phyloP scores from a whole-genome alignment of 2,888 invertebrate species.

The Pammene fasciana region DNA sequence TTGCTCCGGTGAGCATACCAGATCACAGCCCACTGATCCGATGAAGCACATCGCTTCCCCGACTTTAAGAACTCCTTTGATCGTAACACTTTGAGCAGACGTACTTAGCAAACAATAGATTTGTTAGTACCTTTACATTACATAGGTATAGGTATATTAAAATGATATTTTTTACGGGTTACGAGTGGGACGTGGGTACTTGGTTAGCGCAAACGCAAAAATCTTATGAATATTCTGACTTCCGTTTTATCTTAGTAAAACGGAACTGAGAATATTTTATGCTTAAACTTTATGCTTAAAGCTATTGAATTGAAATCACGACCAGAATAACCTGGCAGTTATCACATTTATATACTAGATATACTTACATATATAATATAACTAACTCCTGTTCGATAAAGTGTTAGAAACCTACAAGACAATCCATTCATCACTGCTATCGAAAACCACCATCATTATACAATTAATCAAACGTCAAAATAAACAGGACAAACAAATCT shows the following conservation, averaged over 20 bases:
- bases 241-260: too few species aligned
- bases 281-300: too few species aligned
- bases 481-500: slow-evolving; percentile 26
- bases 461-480: slow-evolving; percentile 47
- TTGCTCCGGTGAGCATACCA: background rate
- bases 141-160: too few species aligned
- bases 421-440: slow-evolving; percentile 41
- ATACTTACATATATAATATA: too few species aligned
- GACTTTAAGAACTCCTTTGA: slow-evolving; percentile 8
- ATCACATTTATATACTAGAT: background rate
- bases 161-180: too few species aligned
- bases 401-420: slow-evolving; percentile 35
- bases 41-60: background rate
- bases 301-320: too few species aligned
- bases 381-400: background rate
- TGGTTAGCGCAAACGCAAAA: too few species aligned
- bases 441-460: slow-evolving; percentile 44
- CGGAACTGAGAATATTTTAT: too few species aligned
- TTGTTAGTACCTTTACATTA: too few species aligned
- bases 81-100: background rate
- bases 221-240: too few species aligned
- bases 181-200: too few species aligned
- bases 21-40: slow-evolving; percentile 9
- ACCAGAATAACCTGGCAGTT: background rate
- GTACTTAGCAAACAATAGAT: too few species aligned